Conservation (phyloP, 2,113 vertebrate species). For the Phaethornis superciliosus region DNA sequence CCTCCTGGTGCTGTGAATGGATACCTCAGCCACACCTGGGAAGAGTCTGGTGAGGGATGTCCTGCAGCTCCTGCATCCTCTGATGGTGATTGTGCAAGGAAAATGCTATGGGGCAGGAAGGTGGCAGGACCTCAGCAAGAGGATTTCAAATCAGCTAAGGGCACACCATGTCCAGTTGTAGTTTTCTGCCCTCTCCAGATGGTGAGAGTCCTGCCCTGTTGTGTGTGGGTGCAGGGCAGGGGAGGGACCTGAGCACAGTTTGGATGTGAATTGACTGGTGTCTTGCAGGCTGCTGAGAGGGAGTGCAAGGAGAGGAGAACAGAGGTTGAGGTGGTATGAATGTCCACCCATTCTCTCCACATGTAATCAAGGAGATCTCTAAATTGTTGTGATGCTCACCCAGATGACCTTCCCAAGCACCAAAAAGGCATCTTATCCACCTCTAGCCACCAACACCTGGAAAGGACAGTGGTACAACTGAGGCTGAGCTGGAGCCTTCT, state of each 20-base stretch:
- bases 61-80: neutral
- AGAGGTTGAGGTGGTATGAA: neutral
- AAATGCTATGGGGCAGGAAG: neutral
- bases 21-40: neutral
- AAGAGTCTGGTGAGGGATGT: neutral
- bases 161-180: rapidly evolving
- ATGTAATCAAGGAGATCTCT: neutral
- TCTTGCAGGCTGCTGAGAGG: neutral
- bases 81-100: neutral
- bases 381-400: neutral
- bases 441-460: neutral
- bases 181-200: neutral
- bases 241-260: neutral
- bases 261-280: neutral
- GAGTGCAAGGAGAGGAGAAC: neutral
- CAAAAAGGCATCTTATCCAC: neutral
- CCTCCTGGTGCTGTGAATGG: neutral
- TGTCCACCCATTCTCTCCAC: neutral
- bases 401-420: neutral
- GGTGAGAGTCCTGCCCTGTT: rapidly evolving
- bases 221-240: neutral
- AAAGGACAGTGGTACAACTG: neutral
- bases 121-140: neutral
- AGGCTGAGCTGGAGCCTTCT: neutral
- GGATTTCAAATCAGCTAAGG: neutral